A percentile compares a stretch with the other conserved stretches of the same genome.
phyloP scores from a whole-genome alignment of 2,113 vertebrate species.

The Barnardius zonarius region DNA sequence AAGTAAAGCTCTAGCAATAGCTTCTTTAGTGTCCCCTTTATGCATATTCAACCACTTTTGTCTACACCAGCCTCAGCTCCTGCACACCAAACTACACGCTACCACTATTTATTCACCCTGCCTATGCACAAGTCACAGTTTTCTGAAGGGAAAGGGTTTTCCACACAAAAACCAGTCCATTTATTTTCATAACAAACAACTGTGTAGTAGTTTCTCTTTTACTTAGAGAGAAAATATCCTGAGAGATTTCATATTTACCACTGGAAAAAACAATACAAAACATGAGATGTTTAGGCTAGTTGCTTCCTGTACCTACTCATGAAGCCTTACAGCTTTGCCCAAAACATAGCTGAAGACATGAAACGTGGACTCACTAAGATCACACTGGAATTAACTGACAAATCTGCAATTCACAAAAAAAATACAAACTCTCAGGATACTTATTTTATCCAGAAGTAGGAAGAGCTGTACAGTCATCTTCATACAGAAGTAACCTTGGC shows the following conservation, averaged over 20 bases:
- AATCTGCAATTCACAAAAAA: neutral
- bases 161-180: neutral
- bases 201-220: neutral
- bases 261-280: neutral
- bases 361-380: neutral
- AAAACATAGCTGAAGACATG: neutral
- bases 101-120: neutral
- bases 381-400: neutral
- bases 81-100: neutral
- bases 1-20: neutral
- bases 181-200: neutral
- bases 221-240: neutral
- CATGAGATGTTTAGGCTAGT: neutral
- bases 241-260: neutral
- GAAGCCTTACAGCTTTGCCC: neutral
- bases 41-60: accelerated
- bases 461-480: neutral
- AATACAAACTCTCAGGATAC: neutral
- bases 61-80: neutral
- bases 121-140: neutral
- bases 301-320: neutral
- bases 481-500: neutral
- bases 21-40: neutral
- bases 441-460: neutral
- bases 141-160: neutral